Evolutionary conservation across 2,113 vertebrate genomes (phyloP).

Genomic region (Capreolus pygargus): DNA sequence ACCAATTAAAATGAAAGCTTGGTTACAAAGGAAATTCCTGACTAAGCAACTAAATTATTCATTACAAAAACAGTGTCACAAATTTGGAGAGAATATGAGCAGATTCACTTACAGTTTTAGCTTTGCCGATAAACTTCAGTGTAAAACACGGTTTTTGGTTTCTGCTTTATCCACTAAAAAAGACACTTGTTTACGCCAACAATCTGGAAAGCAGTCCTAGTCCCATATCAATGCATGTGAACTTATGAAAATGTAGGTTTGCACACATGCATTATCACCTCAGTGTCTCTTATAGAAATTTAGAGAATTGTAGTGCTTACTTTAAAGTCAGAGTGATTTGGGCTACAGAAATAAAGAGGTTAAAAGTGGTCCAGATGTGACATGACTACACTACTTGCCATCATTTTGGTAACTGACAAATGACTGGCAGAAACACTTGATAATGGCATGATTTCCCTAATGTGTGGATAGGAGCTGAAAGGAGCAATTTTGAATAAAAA

Average conservation of each 20-base stretch:
- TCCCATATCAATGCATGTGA: neutral
- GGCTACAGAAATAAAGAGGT: constrained; percentile 34
- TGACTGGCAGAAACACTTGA: constrained; percentile 53
- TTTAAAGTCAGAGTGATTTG: neutral
- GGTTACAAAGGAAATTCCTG: neutral
- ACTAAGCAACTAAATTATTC: neutral
- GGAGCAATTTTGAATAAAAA: constrained; percentile 62
- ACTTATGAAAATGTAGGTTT: constrained; percentile 6
- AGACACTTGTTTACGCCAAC: neutral
- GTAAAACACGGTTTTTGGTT: neutral
- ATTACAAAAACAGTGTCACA: neutral
- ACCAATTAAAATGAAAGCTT: neutral
- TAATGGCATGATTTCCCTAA: constrained; percentile 65
- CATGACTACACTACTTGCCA: constrained; percentile 40
- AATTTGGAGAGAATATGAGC: neutral
- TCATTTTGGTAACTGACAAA: constrained; percentile 46
- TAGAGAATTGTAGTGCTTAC: neutral
- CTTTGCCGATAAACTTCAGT: neutral
- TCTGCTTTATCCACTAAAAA: neutral
- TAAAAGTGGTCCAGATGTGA: constrained; percentile 58
- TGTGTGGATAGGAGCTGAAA: constrained; percentile 56
- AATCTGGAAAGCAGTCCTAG: neutral
- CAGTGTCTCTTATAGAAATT: neutral
- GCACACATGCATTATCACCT: neutral
- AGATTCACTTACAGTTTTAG: neutral